Evolutionary conservation across 2,888 invertebrate species (phyloP), one percentile per base, ranked within the genome.

Genomic region (Apodemia duryi): DNA sequence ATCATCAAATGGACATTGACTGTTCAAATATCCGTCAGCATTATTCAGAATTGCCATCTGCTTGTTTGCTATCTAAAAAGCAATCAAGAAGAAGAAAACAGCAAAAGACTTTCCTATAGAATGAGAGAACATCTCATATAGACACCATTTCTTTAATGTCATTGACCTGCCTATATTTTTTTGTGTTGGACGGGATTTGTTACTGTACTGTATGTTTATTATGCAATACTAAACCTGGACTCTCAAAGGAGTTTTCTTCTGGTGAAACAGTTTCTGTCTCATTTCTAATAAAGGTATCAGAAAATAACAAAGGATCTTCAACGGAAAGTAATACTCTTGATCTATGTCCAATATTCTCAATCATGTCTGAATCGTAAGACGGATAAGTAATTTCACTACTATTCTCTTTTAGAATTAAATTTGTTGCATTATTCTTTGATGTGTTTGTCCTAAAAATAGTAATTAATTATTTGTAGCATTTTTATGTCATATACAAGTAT

Each of bases 281-380:
- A 46, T 46, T 46, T 46, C 46, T 13, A 13, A 13, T 6, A 13
- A n/a, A n/a, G 1, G 11, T 46, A 43, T 11, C 11, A 43, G 43
- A 43, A 43, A 43, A 11, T 43, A 43, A 4, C 13, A 57, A 0
- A 29, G 57, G 32, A 32, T 76, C 73, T 49, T 77, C 72, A 6
- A 84, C 21, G 2, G 85, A 77, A 61, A 89, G 67, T 1, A 89
- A 69, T 0, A 79, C 77, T 70, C 89, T 81, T 0, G 88, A 86
- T 69, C 80, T 80, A 52, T 84, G 80, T 0, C 79, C 81, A 9
- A 83, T 81, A 51, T 85, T 85, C 1, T 82, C 81, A 13, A 83
- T 73, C 75, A 82, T 81, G 10, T 84, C 82, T 0, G 78, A 70
- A 65, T 82, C 81, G 57, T 83, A 82, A 9, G 71, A 54, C 1